These are phyloP conservation scores for Hydrolagus colliei DNA, from an alignment of 2,797 vertebrate species.

Conservation along the genomic window DNA sequence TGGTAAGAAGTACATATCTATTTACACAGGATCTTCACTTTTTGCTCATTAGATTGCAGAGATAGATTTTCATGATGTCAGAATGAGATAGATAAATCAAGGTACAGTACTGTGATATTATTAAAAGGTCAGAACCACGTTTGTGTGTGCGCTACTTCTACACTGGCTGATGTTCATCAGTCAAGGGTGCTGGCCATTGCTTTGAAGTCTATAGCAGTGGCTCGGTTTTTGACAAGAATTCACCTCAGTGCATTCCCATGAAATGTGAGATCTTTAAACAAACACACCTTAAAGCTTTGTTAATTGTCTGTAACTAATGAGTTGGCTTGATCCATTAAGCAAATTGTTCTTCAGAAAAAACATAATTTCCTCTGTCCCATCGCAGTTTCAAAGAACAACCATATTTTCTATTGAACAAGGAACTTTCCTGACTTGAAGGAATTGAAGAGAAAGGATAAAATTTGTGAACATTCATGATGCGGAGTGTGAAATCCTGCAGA, in stretches of 20 bases:
- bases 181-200: background rate
- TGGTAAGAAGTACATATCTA: background rate
- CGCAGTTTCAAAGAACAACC: background rate
- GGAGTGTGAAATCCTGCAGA: no score
- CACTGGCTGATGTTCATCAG: conserved; percentile 24
- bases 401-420: background rate
- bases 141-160: background rate
- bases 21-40: background rate
- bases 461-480: background rate
- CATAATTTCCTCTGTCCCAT: background rate
- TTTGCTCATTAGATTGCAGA: background rate
- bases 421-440: background rate
- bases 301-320: conserved; percentile 35
- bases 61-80: background rate
- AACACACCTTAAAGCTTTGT: background rate
- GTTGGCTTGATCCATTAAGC: conserved; percentile 26
- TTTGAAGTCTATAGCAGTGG: conserved; percentile 31
- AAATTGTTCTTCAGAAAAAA: conserved; percentile 13
- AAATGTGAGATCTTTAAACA: conserved; percentile 33
- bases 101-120: background rate
- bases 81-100: background rate
- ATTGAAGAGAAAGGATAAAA: background rate
- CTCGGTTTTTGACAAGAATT: conserved; percentile 32
- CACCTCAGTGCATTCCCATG: conserved; percentile 29
- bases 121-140: background rate